phyloP scores from a whole-genome alignment of 1,140 invertebrate genomes.

The Atopsyche davidsoni region DNA sequence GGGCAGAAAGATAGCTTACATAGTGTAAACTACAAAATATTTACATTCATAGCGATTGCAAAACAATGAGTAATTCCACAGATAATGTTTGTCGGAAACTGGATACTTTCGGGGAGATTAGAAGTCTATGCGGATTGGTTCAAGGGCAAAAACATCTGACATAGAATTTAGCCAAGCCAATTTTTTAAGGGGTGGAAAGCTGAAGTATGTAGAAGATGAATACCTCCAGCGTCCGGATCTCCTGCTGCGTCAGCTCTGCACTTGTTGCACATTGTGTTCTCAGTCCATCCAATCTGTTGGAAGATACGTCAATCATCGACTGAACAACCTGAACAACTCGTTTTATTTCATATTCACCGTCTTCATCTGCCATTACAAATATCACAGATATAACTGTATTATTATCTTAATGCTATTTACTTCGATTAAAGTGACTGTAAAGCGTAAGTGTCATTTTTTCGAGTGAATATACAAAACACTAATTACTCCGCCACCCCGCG shows the following conservation, averaged over 20 bases:
- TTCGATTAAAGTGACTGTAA: constrained; percentile 33
- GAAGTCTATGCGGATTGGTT: constrained; percentile 1
- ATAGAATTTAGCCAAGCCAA: background rate
- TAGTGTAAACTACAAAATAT: too few species aligned
- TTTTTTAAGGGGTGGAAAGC: background rate
- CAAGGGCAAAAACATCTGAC: constrained; percentile 13
- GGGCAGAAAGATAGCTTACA: too few species aligned
- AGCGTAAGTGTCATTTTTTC: constrained; percentile 48
- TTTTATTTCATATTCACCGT: constrained; percentile 52
- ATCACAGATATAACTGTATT: constrained; percentile 41
- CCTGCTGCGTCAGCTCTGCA: constrained; percentile 88
- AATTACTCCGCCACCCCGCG: constrained; percentile 48
- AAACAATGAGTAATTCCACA: too few species aligned
- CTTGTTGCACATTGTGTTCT: constrained; percentile 87
- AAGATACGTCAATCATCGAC: constrained; percentile 92
- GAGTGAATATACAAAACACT: constrained; percentile 49
- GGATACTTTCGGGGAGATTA: too few species aligned
- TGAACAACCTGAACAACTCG: constrained; percentile 61
- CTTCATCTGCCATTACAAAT: constrained; percentile 50
- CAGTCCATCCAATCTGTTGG: constrained; percentile 83
- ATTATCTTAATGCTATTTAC: constrained; percentile 30
- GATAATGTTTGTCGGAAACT: too few species aligned
- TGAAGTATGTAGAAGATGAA: constrained; percentile 23
- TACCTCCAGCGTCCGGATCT: constrained; percentile 91
- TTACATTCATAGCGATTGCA: too few species aligned